These are phyloP conservation scores for Polylopha cassiicola DNA, from an alignment of 2,888 invertebrate species.

Conservation along the genomic window DNA sequence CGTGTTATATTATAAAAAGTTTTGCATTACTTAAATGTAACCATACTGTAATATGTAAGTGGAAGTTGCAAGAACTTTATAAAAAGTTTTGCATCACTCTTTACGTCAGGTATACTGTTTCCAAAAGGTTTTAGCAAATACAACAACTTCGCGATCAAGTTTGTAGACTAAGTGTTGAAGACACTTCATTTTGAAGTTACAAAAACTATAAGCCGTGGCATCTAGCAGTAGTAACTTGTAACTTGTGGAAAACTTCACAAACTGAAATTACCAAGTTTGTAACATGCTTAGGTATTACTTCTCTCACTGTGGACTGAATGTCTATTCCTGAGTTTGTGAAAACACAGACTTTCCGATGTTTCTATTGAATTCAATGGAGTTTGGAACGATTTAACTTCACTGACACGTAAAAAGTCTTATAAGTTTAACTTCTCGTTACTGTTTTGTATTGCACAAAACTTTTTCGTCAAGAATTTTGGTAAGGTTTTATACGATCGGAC, in stretches of 20 bases:
- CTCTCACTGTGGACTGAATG: conserved; percentile 16
- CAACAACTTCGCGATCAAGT: background rate
- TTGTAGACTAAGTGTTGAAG: conserved; percentile 15
- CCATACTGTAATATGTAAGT: too few relatives aligned
- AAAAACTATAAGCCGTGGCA: conserved; percentile 19
- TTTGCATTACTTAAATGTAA: too few relatives aligned
- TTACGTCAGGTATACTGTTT: too few relatives aligned
- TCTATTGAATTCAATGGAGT: conserved; percentile 2
- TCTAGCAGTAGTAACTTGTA: conserved; percentile 18
- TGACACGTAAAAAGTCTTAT: background rate
- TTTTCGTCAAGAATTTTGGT: too few relatives aligned
- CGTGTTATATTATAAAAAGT: too few relatives aligned
- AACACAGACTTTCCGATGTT: conserved; percentile 6
- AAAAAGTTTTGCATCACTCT: too few relatives aligned
- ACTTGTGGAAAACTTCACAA: conserved; percentile 17
- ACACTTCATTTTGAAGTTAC: conserved; percentile 19
- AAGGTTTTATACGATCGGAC: too few relatives aligned
- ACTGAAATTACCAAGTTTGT: conserved; percentile 20
- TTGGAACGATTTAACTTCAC: conserved; percentile 11
- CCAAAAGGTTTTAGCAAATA: conserved; percentile 5
- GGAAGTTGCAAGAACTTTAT: too few relatives aligned
- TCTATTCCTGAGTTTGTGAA: conserved; percentile 18
- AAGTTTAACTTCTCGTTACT: background rate
- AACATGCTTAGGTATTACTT: conserved; percentile 21
- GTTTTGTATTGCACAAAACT: too few relatives aligned